A percentile compares a stretch with the other conserved stretches of the same genome.
phyloP scores from a whole-genome alignment of 64 coral and sea anemone species.

The Stichodactyla mertensii region DNA sequence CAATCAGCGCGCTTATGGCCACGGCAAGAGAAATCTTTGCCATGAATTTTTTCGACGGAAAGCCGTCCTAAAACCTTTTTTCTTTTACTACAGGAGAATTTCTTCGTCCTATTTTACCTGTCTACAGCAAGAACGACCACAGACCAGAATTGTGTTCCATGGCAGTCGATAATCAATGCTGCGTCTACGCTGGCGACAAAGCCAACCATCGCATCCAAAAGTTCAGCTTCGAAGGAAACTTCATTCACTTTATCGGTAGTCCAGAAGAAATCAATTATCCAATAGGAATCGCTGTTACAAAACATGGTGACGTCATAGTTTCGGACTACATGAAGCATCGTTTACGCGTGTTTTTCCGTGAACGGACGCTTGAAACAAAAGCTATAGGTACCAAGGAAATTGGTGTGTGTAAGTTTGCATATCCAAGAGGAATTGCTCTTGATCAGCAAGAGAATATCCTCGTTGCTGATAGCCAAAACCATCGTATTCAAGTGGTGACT shows the following conservation, averaged over 20 bases:
- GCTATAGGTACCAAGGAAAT: slow-evolving; percentile 63
- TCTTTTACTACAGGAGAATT: slow-evolving; percentile 57
- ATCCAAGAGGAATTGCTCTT: slow-evolving; percentile 74
- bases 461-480: slow-evolving; percentile 83
- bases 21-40: too few relatives aligned
- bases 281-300: slow-evolving; percentile 65
- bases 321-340: slow-evolving; percentile 65
- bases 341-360: slow-evolving; percentile 68
- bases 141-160: slow-evolving; percentile 66
- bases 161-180: slow-evolving; percentile 41
- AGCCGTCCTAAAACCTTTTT: background rate
- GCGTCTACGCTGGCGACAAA: slow-evolving; percentile 68
- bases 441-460: slow-evolving; percentile 81
- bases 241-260: slow-evolving; percentile 75
- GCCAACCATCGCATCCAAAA: slow-evolving; percentile 92
- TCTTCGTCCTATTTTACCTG: slow-evolving; percentile 78
- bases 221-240: slow-evolving; percentile 71
- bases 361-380: slow-evolving; percentile 31
- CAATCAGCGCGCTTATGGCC: too few relatives aligned
- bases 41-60: too few relatives aligned
- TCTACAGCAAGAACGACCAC: slow-evolving; percentile 79
- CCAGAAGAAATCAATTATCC: slow-evolving; percentile 60
- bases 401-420: slow-evolving; percentile 65
- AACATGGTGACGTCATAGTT: slow-evolving; percentile 66
- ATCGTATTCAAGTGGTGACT: slow-evolving; percentile 81